Evolutionary conservation across 2,888 invertebrate species (phyloP).

Genomic region (Watsonalla cultraria): DNA sequence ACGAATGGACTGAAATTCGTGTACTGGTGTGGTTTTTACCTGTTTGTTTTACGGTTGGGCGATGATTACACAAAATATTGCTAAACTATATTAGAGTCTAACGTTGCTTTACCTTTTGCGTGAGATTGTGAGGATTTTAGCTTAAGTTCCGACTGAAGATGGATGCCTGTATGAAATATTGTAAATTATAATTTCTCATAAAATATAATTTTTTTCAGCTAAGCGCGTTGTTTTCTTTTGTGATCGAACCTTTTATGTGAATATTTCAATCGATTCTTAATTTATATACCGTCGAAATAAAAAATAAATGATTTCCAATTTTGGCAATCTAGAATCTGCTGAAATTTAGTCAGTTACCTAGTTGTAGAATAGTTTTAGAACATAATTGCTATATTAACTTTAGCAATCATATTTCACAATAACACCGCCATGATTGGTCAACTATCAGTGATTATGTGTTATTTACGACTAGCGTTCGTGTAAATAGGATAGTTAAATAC

Average conservation of each 20-base stretch:
- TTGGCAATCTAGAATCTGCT: too few species aligned
- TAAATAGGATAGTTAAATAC: too few species aligned
- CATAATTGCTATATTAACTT: too few species aligned
- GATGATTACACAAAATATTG: conserved; percentile 73
- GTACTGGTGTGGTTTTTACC: conserved; percentile 58
- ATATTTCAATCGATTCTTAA: neutral
- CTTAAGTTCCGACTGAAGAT: conserved; percentile 80
- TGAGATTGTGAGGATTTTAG: conserved; percentile 79
- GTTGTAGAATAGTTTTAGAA: too few species aligned
- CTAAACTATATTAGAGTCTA: conserved; percentile 80
- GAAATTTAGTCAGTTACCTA: too few species aligned
- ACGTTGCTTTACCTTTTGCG: conserved; percentile 80
- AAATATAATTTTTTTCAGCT: conserved; percentile 81
- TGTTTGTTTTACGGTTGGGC: conserved; percentile 65
- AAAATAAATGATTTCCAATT: too few species aligned
- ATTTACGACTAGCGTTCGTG: too few species aligned
- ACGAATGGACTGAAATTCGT: conserved; percentile 63
- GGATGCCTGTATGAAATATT: conserved; percentile 80
- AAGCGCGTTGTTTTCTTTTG: conserved; percentile 61
- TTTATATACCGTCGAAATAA: neutral
- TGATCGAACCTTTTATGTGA: neutral
- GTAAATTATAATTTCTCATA: conserved; percentile 81
- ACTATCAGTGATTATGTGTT: too few species aligned
- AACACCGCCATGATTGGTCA: too few species aligned
- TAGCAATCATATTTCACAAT: too few species aligned